These are phyloP conservation scores for Tipula confusa DNA, from an alignment of 2,888 invertebrate genomes.

Conservation along the genomic window DNA sequence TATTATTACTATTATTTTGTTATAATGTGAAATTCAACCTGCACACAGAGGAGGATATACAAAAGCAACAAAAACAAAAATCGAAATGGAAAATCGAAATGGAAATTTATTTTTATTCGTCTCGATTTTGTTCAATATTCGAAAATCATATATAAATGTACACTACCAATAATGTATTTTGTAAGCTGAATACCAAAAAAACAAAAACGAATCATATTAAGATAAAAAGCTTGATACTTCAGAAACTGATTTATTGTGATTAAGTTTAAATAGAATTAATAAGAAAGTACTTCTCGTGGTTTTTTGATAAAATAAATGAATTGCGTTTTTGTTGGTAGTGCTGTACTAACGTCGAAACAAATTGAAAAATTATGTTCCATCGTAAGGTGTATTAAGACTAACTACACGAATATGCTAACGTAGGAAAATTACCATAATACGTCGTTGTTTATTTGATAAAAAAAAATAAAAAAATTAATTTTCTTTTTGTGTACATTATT, in stretches of 20 bases:
- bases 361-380: slow-evolving; percentile 25
- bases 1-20: not conserved
- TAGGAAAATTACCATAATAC: not conserved
- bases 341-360: not conserved
- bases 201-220: not conserved
- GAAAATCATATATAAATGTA: not conserved
- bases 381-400: not conserved
- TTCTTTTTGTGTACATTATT: not conserved
- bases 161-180: not conserved
- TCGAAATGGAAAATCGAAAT: not conserved
- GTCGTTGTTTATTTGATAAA: no score
- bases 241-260: slow-evolving; percentile 20
- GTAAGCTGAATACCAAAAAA: not conserved
- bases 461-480: no score
- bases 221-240: not conserved
- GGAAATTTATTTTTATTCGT: not conserved
- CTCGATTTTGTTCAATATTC: not conserved
- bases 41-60: slow-evolving; percentile 21
- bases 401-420: no score
- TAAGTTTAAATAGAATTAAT: slow-evolving; percentile 12
- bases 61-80: not conserved
- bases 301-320: slow-evolving; percentile 12
- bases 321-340: not conserved
- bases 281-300: not conserved
- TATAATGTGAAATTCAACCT: slow-evolving; percentile 25